phyloP scores from a whole-genome alignment of 2,888 invertebrate genomes.

The Ophion costatus region DNA sequence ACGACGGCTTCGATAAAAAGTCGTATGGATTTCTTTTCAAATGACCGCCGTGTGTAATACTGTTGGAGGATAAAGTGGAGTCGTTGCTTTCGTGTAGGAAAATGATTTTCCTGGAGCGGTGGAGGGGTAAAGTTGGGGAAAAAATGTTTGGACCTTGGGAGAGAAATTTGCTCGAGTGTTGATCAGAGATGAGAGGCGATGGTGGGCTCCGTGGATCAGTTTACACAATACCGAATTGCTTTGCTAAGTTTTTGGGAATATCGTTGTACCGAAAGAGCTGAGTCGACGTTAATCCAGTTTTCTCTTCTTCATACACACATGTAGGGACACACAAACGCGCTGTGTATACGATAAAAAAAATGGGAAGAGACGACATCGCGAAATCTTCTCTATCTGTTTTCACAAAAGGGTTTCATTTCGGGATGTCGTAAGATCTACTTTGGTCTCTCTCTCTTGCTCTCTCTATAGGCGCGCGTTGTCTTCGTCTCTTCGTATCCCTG shows the following conservation, averaged over 20 bases:
- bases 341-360: constrained; percentile 21
- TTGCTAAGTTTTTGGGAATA: constrained; percentile 14
- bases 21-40: background rate
- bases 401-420: constrained; percentile 40
- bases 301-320: background rate
- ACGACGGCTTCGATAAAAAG: background rate
- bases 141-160: constrained; percentile 6
- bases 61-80: background rate
- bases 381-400: constrained; percentile 23
- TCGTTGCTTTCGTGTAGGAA: background rate
- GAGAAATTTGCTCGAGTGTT: constrained; percentile 18
- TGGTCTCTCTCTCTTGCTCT: background rate
- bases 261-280: constrained; percentile 15
- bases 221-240: constrained; percentile 42
- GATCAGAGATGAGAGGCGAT: constrained; percentile 24
- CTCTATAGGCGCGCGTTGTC: constrained; percentile 2
- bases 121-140: background rate
- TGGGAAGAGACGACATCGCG: constrained; percentile 23
- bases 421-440: constrained; percentile 23
- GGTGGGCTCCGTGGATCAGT: constrained; percentile 3
- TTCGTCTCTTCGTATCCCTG: constrained; percentile 11
- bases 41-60: background rate
- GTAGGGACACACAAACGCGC: background rate
- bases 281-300: constrained; percentile 30
- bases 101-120: background rate